Percentiles rank a stretch among this genome's conserved stretches.
Evolutionary conservation across 2,888 invertebrate species (phyloP).

Genomic region (Ophioninae sp.): DNA sequence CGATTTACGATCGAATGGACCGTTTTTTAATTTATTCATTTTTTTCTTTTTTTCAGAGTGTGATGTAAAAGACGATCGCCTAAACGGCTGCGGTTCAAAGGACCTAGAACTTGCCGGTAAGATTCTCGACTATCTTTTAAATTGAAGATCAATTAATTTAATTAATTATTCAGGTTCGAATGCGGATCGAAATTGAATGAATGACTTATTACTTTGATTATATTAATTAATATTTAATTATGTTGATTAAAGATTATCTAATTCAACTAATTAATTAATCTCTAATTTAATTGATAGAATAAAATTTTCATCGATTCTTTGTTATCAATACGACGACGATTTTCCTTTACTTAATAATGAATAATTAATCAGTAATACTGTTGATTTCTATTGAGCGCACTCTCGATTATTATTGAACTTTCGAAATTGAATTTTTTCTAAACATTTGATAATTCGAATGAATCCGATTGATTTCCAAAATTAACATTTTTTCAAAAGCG

Average conservation of each 20-base stretch:
- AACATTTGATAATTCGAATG: no score
- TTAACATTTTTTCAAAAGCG: no score
- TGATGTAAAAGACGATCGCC: conserved; percentile 93
- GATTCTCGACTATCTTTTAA: conserved; percentile 49
- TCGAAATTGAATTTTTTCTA: no score
- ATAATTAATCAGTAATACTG: not conserved
- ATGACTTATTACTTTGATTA: no score
- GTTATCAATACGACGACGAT: no score
- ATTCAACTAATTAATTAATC: not conserved
- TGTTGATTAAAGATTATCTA: not conserved
- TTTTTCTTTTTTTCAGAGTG: conserved; percentile 83
- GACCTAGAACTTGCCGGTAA: conserved; percentile 85
- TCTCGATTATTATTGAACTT: no score
- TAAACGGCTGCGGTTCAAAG: conserved; percentile 90
- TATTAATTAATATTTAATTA: no score
- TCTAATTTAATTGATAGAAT: not conserved
- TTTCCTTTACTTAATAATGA: no score
- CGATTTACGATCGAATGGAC: not conserved
- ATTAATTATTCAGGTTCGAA: no score
- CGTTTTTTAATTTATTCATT: not conserved
- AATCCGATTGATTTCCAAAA: no score
- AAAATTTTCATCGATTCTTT: not conserved
- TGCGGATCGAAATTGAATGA: no score
- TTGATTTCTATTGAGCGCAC: no score
- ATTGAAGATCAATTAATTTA: not conserved